Base-by-base conservation (phyloP, 2,797 vertebrate genomes). In the Rhadinocentrus ornatus region DNA sequence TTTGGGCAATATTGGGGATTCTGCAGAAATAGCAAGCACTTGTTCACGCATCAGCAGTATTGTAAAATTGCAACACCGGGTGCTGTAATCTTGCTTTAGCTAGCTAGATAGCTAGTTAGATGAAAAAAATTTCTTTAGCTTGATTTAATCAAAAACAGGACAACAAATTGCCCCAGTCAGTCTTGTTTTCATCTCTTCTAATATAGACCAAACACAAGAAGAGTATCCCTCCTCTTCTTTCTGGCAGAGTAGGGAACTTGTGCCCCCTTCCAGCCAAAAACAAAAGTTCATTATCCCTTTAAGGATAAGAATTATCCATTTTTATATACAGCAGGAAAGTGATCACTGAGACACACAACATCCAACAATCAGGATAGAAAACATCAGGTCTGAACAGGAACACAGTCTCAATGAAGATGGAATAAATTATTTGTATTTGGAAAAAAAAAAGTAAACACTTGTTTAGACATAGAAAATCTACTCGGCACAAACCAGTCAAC, bases 401-500 rank as follows among this genome's bases (percentile, higher is more conserved):
- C 22, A 53, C 26, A 18, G 11, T 27, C 24, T 55, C 16, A 22
- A 48, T 10, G n/a, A 20, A 48, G 46, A 22, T 6, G 8, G 10
- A 48, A 11, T 48, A 6, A 48, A 48, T 18, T 0, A 16, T 41
- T 41, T 41, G 39, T 41, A 6, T n/a, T 32, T 32, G 8, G 11
- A 35, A 48, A n/a, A 15, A 12, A 53, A 5, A 13, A 13, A 24
- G 50, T 2, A 55, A 39, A 16, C 31, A 32, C 41, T 52, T 34
- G 20, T 67, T 67, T 59, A 35, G 13, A 20, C 24, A 24, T 13
- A 34, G 18, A 39, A 72, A 65, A 60, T 16, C 8, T 24, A 24
- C 24, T 11, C 4, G n/a, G n/a, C 18, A 22, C 20, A 50, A 50
- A 50, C n/a, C 44, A n/a, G 20, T 12, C 7, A n/a, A 46, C 9